Evolutionary conservation across 2,888 invertebrate species (phyloP), one percentile per base, ranked within the genome.

Genomic region (Scaptomyza flava): DNA sequence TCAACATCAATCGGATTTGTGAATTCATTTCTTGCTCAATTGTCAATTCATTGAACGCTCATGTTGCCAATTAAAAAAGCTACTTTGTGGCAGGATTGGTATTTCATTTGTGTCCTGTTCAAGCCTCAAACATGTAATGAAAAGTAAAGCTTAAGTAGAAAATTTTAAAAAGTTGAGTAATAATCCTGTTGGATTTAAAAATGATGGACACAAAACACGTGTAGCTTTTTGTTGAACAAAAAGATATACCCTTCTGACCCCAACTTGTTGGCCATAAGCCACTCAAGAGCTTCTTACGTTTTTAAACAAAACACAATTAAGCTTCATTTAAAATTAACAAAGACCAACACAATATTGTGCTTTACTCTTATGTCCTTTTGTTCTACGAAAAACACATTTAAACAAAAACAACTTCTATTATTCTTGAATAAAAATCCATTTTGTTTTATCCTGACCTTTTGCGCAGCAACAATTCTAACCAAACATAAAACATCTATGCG

Each of bases 31-130:
- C 51, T 45, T 54, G 12, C 54, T 58, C 70, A 53, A 65, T 74
- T 51, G 57, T 38, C 57, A 69, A 61, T 53, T 53, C 70, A 61
- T 47, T 54, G 42, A 50, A 45, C 31, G 27, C 4, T 17, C 31
- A 11, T 41, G 20, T 63, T 46, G 38, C 31, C 45, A 63, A 38
- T 45, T 62, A 63, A 51, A 45, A 11, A 14, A 6, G 3, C 4
- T 27, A 17, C 34, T 27, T 9, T 12, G 54, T 3, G 14, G 6
- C n/a, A 27, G 14, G n/a, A 23, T 27, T 36, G 11, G 30, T 6
- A 6, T 38, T 38, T 23, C 7, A 20, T 41, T 45, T 38, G 4
- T 23, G 12, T 31, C 4, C 11, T 6, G 6, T 43, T 34, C n/a
- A n/a, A 27, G 9, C 11, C 11, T 33, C 9, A 57, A 57, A n/a